Conservation (phyloP, 1,140 invertebrate species). For the Diorhabda carinulata region DNA sequence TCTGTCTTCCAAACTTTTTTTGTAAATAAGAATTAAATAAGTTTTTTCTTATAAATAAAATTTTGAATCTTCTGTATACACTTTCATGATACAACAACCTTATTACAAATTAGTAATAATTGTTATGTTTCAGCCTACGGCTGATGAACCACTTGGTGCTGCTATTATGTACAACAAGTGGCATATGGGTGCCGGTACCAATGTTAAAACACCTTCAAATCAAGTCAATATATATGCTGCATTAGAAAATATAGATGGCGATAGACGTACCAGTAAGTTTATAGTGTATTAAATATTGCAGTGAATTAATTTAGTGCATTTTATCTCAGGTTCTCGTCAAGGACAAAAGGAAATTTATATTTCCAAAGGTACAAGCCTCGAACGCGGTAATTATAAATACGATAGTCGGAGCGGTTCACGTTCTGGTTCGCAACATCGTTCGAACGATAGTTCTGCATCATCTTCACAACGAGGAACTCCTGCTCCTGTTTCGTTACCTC, state of each 20-base stretch:
- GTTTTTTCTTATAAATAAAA: too few relatives aligned
- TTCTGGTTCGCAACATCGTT: slow-evolving; percentile 56
- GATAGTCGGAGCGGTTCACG: slow-evolving; percentile 53
- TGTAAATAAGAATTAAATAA: too few relatives aligned
- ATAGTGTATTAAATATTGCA: background rate
- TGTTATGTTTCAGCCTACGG: slow-evolving; percentile 42
- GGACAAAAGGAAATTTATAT: slow-evolving; percentile 49
- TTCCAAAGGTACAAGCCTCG: slow-evolving; percentile 50
- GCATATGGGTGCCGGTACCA: slow-evolving; percentile 35
- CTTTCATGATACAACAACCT: too few relatives aligned
- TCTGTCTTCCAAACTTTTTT: too few relatives aligned
- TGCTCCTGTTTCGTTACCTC: slow-evolving; percentile 9
- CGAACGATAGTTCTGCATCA: slow-evolving; percentile 38
- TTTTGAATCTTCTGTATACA: too few relatives aligned
- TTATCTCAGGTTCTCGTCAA: slow-evolving; percentile 7
- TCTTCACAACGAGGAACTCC: slow-evolving; percentile 12
- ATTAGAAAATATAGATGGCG: slow-evolving; percentile 49
- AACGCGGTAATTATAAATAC: slow-evolving; percentile 44
- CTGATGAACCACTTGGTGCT: slow-evolving; percentile 51
- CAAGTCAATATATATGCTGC: slow-evolving; percentile 50
- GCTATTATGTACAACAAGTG: slow-evolving; percentile 45
- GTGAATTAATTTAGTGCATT: background rate
- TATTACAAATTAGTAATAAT: background rate
- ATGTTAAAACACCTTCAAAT: slow-evolving; percentile 28
- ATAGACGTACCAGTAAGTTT: slow-evolving; percentile 50